Evolutionary conservation across 1,140 invertebrate genomes (phyloP), one percentile per base, ranked within the genome.

Genomic region (Telenomus remus): DNA sequence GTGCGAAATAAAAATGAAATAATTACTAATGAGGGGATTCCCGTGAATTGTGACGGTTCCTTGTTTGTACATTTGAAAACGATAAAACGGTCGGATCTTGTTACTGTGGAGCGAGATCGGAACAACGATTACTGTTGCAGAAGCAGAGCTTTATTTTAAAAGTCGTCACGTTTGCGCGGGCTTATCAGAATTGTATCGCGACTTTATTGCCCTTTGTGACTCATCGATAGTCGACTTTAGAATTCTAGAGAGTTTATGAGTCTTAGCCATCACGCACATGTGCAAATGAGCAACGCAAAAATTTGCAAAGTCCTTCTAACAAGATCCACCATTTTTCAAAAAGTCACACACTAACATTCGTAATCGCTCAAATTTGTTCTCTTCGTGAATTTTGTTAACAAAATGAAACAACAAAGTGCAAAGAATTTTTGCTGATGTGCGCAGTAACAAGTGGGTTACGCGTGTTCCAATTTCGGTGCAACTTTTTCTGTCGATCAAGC

Each of bases 371-470:
- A n/a, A n/a, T n/a, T n/a, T n/a, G n/a, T n/a, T n/a, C n/a, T n/a
- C n/a, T n/a, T n/a, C n/a, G n/a, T n/a, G n/a, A n/a, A n/a, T n/a
- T n/a, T n/a, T n/a, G n/a, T n/a, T n/a, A n/a, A n/a, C n/a, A n/a
- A n/a, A n/a, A n/a, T n/a, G n/a, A n/a, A n/a, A n/a, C n/a, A 1
- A 6, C 19, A 27, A 27, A 27, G 1, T 27, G 19, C 19, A 27
- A 27, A 39, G 3, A 39, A 39, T 39, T 39, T 39, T 39, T 9
- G 37, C 6, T 27, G n/a, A n/a, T 27, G 37, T 59, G 61, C 66
- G 66, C 46, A 57, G 66, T 70, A 70, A 43, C 19, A 70, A 70
- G 66, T 70, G 51, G 66, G 57, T 63, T 50, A 27, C 27, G 39
- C 54, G 39, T 34, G 56, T 43, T 48, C 50, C 49, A 60, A 54